phyloP scores from a whole-genome alignment of 2,797 vertebrate genomes.

The Buphagus erythrorhynchus region DNA sequence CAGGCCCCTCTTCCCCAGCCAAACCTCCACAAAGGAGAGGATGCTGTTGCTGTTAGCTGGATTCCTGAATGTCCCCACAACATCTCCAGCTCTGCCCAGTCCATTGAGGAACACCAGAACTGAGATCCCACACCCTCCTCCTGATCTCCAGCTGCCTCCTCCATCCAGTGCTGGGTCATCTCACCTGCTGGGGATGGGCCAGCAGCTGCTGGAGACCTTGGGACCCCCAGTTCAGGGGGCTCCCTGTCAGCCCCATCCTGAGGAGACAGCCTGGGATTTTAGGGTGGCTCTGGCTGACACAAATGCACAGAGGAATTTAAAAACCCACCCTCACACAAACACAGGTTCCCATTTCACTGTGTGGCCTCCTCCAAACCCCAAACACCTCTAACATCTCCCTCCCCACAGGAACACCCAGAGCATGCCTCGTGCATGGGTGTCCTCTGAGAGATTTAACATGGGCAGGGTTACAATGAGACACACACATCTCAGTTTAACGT shows the following conservation, averaged over 20 bases:
- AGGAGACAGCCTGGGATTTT: background rate
- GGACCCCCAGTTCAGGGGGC: background rate
- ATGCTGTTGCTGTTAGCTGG: background rate
- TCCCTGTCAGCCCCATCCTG: background rate
- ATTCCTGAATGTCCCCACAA: accelerated
- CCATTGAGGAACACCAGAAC: background rate
- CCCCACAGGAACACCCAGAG: background rate
- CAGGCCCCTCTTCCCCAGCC: background rate
- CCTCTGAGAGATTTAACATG: background rate
- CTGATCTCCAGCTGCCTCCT: background rate
- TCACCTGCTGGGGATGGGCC: background rate
- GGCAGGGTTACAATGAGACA: background rate
- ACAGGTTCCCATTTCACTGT: background rate
- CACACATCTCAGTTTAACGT: background rate
- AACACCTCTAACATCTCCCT: background rate
- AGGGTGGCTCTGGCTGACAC: background rate
- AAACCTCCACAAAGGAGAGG: background rate
- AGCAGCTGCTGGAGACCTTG: background rate
- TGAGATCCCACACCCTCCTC: accelerated
- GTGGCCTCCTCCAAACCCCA: background rate
- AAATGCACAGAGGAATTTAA: accelerated
- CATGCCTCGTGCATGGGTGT: background rate
- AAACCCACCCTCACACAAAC: background rate
- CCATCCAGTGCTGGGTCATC: accelerated
- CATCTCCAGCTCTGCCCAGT: background rate